phyloP scores from a whole-genome alignment of 2,797 vertebrate species.

The Phalanger gymnotis region DNA sequence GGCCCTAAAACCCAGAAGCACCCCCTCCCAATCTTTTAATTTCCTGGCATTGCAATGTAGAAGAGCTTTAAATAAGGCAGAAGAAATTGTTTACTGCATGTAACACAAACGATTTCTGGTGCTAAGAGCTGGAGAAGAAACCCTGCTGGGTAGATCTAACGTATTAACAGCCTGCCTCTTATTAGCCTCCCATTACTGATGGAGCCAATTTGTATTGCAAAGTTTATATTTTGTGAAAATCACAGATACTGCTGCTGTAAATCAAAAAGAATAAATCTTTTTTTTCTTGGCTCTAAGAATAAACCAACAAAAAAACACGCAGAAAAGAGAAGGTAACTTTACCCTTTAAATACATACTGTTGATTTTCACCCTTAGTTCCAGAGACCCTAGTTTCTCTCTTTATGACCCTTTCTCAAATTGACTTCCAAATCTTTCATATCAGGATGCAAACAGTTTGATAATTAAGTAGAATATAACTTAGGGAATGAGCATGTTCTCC shows the following conservation, averaged over 20 bases:
- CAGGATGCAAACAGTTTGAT: not conserved
- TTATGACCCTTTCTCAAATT: rapidly evolving
- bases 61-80: slow-evolving; percentile 67
- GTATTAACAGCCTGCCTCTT: not conserved
- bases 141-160: not conserved
- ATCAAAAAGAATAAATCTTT: not conserved
- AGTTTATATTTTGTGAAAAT: slow-evolving; percentile 44
- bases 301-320: not conserved
- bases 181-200: not conserved
- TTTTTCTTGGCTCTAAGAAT: slow-evolving; percentile 43
- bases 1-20: not conserved
- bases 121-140: not conserved
- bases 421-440: not conserved
- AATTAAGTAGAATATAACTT: not conserved
- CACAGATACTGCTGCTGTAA: not conserved
- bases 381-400: slow-evolving; percentile 4
- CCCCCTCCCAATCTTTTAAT: not conserved
- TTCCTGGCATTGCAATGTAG: slow-evolving; percentile 32
- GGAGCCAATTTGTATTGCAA: not conserved
- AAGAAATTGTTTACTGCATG: not conserved
- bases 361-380: not conserved
- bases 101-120: not conserved
- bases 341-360: not conserved
- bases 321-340: not conserved
- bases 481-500: not conserved